These are phyloP conservation scores for Basileuterus tristriatus DNA, from an alignment of 2,797 vertebrate genomes.

Conservation along the genomic window DNA sequence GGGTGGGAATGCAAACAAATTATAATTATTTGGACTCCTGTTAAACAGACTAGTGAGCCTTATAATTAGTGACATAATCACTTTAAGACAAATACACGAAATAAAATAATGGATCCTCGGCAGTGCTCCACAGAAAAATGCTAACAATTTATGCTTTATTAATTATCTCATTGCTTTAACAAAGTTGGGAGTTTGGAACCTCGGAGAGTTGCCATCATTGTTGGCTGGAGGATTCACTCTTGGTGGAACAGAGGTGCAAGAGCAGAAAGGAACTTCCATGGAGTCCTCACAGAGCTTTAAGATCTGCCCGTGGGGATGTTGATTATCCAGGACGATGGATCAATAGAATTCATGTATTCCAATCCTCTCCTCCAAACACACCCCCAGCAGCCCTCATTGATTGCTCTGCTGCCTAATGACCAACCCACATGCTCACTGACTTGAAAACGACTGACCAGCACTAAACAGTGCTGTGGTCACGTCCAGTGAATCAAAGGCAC, in stretches of 20 bases:
- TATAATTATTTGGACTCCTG: constrained; percentile 49
- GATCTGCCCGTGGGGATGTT: neutral
- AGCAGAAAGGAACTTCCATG: neutral
- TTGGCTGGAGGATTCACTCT: neutral
- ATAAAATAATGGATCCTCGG: constrained; percentile 41
- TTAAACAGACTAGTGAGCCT: constrained; percentile 64
- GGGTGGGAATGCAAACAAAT: constrained; percentile 46
- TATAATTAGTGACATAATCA: constrained; percentile 59
- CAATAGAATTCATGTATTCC: constrained; percentile 17
- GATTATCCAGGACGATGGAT: constrained; percentile 42
- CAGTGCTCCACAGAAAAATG: neutral
- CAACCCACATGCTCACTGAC: neutral
- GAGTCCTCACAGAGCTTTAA: neutral
- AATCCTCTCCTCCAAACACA: neutral
- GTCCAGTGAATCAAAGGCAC: neutral
- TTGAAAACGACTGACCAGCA: neutral
- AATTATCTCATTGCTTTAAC: neutral
- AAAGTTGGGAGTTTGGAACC: neutral
- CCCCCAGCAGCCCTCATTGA: neutral
- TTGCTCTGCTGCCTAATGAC: constrained; percentile 10
- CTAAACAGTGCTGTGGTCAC: neutral
- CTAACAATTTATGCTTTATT: neutral
- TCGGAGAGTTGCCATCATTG: accelerated
- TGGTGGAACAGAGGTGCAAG: neutral
- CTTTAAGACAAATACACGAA: constrained; percentile 60